A percentile compares a stretch with the other conserved stretches of the same genome.
Conservation (phyloP, 2,113 vertebrate genomes). For the Etia nguti region DNA sequence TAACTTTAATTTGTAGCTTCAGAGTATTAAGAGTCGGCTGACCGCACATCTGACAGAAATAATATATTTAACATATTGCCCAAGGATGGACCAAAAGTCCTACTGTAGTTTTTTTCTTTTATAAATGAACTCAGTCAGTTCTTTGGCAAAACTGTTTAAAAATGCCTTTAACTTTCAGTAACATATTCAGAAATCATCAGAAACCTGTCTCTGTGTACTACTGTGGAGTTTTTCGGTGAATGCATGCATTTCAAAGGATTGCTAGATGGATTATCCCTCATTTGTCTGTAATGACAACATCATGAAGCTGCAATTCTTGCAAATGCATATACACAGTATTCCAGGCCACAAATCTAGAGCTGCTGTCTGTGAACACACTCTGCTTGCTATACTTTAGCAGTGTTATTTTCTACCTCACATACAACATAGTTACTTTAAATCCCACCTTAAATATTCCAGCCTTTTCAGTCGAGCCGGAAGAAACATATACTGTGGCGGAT, state of each 20-base stretch:
- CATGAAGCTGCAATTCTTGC: background rate
- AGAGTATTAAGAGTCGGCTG: background rate
- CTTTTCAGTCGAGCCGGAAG: background rate
- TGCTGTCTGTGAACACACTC: background rate
- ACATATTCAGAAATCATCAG: background rate
- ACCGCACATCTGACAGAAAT: background rate
- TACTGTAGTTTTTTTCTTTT: background rate
- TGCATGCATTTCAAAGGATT: background rate
- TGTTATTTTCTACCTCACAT: constrained; percentile 10
- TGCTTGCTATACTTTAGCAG: background rate
- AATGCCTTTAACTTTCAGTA: background rate
- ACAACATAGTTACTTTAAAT: constrained; percentile 5
- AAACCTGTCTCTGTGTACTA: background rate
- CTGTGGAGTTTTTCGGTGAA: background rate
- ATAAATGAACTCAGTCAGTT: background rate
- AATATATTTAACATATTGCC: background rate
- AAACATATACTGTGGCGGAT: background rate
- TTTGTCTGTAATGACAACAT: background rate
- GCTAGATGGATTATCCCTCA: background rate
- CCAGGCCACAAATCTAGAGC: background rate
- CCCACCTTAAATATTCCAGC: background rate
- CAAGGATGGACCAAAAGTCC: background rate
- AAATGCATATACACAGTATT: background rate
- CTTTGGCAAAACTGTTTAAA: background rate
- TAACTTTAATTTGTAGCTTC: background rate